Evolutionary conservation across 2,797 vertebrate species (phyloP), one percentile per base, ranked within the genome.

Genomic region (Poecilia velifera): DNA sequence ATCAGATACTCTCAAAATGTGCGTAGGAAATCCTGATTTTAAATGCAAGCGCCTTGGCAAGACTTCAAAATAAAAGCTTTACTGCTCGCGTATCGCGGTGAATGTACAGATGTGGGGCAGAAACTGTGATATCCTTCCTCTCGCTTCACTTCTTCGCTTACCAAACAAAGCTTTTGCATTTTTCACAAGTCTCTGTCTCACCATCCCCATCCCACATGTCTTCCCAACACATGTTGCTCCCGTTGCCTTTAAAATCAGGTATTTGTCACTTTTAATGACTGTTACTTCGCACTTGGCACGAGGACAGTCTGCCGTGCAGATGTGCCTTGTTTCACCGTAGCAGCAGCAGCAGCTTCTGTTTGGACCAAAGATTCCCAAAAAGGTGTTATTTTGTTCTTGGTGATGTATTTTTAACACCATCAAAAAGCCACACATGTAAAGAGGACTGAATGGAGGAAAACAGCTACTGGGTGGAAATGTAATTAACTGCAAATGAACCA

Each of bases 241-340:
- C 79, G 79, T 75, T 83, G 87, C 85, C 71, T 89, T 90, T 91
- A 76, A 90, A 91, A 93, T 92, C 91, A 91, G 92, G 90, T 94
- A 90, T 94, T 95, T 95, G 92, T 93, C 94, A 93, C 89, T 82
- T 92, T 93, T 94, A 93, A 94, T 94, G 91, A 95, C 92, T 86
- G 89, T 90, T 91, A 82, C 90, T 95, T 94, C 91, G 86, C 94
- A 94, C 94, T 89, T 91, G 91, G 88, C 86, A 81, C 55, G 0
- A 28, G 78, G 84, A 91, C 90, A 92, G 92, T 93, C 91, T 92
- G 87, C 84, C 72, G 78, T 90, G 89, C 92, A 94, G 92, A 93
- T 92, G 92, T 91, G 91, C 82, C 84, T 89, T 88, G 85, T 88
- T 86, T 85, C 81, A 87, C 84, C 78, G 46, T 86, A 51, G 49